These are phyloP conservation scores for Pycnonotus jocosus DNA, from an alignment of 2,113 vertebrate genomes.

Conservation along the genomic window DNA sequence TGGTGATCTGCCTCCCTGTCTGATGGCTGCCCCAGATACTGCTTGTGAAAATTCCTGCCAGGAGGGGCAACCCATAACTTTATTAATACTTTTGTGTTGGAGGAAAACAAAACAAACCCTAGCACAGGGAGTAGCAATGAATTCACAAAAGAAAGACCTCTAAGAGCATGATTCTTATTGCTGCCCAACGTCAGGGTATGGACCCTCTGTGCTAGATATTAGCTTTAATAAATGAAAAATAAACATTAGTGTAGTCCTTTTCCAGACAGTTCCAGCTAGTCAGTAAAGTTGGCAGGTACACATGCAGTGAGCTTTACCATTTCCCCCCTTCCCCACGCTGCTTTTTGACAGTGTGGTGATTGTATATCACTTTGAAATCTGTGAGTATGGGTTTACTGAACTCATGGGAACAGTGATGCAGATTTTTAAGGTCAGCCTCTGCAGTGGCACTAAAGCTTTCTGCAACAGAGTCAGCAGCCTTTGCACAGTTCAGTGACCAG, in stretches of 20 bases:
- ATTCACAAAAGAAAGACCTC: not conserved
- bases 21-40: not conserved
- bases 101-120: not conserved
- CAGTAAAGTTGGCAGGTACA: not conserved
- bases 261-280: not conserved
- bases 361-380: not conserved
- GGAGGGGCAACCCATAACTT: not conserved
- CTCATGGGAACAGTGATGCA: not conserved
- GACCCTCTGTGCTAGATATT: not conserved
- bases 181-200: not conserved
- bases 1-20: not conserved
- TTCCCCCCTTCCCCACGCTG: accelerated
- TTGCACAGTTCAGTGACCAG: not conserved
- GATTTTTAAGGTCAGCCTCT: not conserved
- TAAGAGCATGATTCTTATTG: not conserved
- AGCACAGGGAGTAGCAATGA: not conserved
- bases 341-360: not conserved
- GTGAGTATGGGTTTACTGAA: not conserved
- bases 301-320: not conserved
- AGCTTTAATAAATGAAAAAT: not conserved
- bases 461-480: not conserved
- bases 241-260: not conserved
- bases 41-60: not conserved
- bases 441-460: not conserved
- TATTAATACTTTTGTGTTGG: not conserved